Evolutionary conservation across 2,113 vertebrate species (phyloP), one percentile per base, ranked within the genome.

Genomic region (Todiramphus saurophagus): DNA sequence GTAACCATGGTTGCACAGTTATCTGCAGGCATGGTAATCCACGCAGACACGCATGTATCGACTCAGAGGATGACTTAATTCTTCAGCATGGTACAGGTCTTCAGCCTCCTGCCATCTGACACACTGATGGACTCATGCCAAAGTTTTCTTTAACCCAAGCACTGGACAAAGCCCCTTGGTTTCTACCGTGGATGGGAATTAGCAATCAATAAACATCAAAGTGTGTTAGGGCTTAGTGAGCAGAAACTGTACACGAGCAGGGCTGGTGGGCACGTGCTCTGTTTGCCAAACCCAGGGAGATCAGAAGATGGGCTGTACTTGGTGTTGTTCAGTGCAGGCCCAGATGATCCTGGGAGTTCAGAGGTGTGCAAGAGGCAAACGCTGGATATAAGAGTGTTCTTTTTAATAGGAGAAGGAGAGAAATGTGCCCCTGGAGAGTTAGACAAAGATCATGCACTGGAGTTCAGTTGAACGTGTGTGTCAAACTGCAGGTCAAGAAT

Each of bases 51-150:
- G 9, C 94, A 28, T 41, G 78, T 56, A 72, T 77, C 79, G 88
- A 96, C 82, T 96, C 94, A 92, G 43, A 94, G 70, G 90, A 90
- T 96, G 96, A 95, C 77, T 95, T 93, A 59, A 85, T 94, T 72
- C 91, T 41, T 68, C 79, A 44, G 55, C 19, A 0, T 5, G 72
- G 31, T 7, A 33, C 81, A 18, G 43, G 64, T 30, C 64, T 44
- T 21, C 64, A 50, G 3, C 82, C 10, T 60, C 0, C 7, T 33
- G 84, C 73, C 51, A 48, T 3, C 73, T 18, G 44, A 74, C 48
- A 63, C 3, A 3, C 37, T 2, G n/a, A 11, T 11, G 64, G 87
- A 20, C 75, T 76, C 10, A 0, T 3, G 24, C 43, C 48, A 33
- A 16, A 18, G 60, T 8, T 27, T 16, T 16, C 83, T 37, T 24